Percentiles rank a stretch among this genome's conserved stretches.
Conservation (phyloP, 2,113 vertebrate genomes). For the Stomatorhinus ivindoensis region DNA sequence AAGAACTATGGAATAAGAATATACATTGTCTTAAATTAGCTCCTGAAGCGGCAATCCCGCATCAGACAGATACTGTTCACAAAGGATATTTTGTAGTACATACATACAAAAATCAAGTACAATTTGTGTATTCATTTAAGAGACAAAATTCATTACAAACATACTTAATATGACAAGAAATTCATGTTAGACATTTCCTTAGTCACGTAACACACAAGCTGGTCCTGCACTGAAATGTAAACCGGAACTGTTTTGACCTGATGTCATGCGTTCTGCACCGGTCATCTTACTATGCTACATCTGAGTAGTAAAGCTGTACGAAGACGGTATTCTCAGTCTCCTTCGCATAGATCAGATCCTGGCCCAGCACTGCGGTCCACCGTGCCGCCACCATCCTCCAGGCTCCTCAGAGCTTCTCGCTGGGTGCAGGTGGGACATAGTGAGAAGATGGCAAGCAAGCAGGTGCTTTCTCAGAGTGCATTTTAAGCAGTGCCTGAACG, state of each 20-base stretch:
- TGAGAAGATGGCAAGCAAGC: background rate
- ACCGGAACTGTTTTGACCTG: background rate
- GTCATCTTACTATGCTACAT: background rate
- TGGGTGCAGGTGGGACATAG: conserved; percentile 32
- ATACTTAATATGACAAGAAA: background rate
- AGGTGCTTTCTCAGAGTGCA: background rate
- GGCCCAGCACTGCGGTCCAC: conserved; percentile 19
- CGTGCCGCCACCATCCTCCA: background rate
- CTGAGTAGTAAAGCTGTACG: background rate
- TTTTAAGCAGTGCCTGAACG: background rate
- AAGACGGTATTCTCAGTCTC: background rate
- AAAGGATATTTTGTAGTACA: background rate
- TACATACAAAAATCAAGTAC: background rate
- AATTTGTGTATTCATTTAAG: background rate
- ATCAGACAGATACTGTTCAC: background rate
- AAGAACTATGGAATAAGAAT: background rate
- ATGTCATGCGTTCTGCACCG: background rate
- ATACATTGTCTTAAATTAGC: background rate
- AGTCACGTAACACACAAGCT: background rate
- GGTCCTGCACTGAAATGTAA: background rate
- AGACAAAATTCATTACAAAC: conserved; percentile 8
- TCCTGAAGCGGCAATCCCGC: background rate
- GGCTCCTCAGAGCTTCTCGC: conserved; percentile 59
- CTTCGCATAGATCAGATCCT: too few species aligned
- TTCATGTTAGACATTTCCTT: background rate